Percentiles rank a stretch among this genome's conserved stretches.
Evolutionary conservation across 2,797 vertebrate genomes (phyloP).

Genomic region (Ctenopoma kingsleyae): DNA sequence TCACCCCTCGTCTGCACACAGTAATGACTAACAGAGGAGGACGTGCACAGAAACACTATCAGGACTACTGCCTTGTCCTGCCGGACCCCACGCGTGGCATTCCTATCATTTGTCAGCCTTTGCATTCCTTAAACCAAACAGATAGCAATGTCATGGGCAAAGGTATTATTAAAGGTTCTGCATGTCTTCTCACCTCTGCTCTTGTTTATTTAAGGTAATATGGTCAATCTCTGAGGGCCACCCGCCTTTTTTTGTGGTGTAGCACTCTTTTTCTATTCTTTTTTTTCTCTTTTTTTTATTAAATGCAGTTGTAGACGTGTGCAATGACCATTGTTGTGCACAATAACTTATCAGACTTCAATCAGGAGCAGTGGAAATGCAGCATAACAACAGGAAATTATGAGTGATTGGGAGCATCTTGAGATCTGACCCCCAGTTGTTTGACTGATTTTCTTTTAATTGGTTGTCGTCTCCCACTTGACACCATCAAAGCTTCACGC

Average conservation of each 20-base stretch:
- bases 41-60: constrained; percentile 83
- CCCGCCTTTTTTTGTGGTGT: constrained; percentile 30
- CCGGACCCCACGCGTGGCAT: constrained; percentile 67
- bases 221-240: constrained; percentile 29
- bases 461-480: constrained; percentile 83
- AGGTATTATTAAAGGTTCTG: constrained; percentile 55
- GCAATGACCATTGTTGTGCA: constrained; percentile 44
- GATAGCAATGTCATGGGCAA: constrained; percentile 20
- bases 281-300: constrained; percentile 43
- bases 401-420: constrained; percentile 84
- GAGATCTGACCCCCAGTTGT: constrained; percentile 85
- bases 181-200: constrained; percentile 56
- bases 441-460: constrained; percentile 85
- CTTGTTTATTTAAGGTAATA: constrained; percentile 62
- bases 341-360: constrained; percentile 64
- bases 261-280: constrained; percentile 25
- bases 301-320: constrained; percentile 27
- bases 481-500: constrained; percentile 78
- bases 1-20: constrained; percentile 83
- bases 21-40: constrained; percentile 85
- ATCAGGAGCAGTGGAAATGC: constrained; percentile 69
- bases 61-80: constrained; percentile 72
- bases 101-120: constrained; percentile 61
- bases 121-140: constrained; percentile 62
- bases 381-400: constrained; percentile 80